Base-by-base conservation (phyloP, 2,888 invertebrate species). In the Escarpia spicata region DNA sequence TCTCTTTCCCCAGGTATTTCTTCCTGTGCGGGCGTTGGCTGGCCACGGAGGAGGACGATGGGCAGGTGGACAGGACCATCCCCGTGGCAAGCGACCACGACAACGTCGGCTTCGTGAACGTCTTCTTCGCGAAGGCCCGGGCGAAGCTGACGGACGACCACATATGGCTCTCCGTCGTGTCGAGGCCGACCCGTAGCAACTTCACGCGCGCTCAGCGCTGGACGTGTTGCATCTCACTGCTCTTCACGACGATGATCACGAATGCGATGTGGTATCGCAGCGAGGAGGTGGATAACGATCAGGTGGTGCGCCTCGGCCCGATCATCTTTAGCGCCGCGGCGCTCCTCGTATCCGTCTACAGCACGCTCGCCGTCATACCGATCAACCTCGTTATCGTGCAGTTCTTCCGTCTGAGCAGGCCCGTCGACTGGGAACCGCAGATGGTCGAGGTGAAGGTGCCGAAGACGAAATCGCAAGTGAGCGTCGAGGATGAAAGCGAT, bases 101-200 rank as follows among this genome's bases (percentile, higher is more conserved):
- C 45, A 90, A 92, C 37, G 60, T 92, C 10, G 52, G 37, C 15
- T 92, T 93, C 6, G 92, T 92, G 37, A 31, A 75, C 9, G 43
- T 60, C 0, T 44, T 91, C 44, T 45, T 52, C 92, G 12, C 37
- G 26, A 44, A 91, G 45, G 92, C 92, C 10, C 44, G 92, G 6
- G 37, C 45, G 19, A 19, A 90, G 10, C 90, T 94, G 12, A 93
- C 94, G 90, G 97, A 97, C 94, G 96, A 96, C 3, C 97, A 97
- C 94, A 95, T 97, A 43, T 97, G 97, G 97, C 96, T 97, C 93
- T 97, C 97, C 4, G 95, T 97, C 31, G 96, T 97, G 94, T 96
- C 43, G 95, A 95, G 89, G 95, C 95, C 37, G 96, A 96, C 93
- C 94, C 94, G 75, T 96, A 96, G 93, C 94, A 96, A 91, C 96